These are phyloP conservation scores for Crossocerus cetratus DNA, from an alignment of 2,888 invertebrate species.

Conservation along the genomic window DNA sequence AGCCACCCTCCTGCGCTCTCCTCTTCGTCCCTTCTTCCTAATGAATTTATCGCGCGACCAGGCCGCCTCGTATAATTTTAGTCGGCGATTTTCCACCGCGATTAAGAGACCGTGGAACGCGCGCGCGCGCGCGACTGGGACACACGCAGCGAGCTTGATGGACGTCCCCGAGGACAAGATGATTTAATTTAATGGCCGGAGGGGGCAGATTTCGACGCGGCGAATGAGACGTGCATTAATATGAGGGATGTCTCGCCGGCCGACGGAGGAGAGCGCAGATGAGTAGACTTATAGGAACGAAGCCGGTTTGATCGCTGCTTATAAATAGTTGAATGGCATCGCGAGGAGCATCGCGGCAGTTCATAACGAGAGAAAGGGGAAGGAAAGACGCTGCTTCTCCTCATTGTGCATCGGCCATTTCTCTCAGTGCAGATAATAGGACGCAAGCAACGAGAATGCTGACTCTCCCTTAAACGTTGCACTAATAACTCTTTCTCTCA, in stretches of 20 bases:
- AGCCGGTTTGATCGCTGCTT: constrained; percentile 32
- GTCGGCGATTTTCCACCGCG: neutral
- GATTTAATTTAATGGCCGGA: too few relatives aligned
- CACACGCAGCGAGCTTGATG: too few relatives aligned
- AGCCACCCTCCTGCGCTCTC: too few relatives aligned
- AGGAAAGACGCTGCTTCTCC: neutral
- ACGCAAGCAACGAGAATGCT: neutral
- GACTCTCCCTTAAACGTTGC: neutral
- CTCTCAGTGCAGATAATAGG: neutral
- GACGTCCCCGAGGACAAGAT: too few relatives aligned
- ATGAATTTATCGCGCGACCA: constrained; percentile 5
- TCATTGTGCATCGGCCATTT: neutral
- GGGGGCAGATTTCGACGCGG: too few relatives aligned
- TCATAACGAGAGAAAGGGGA: constrained; percentile 9
- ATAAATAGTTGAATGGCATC: constrained; percentile 10
- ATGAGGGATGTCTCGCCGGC: neutral
- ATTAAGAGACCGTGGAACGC: too few relatives aligned
- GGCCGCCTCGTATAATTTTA: constrained; percentile 33
- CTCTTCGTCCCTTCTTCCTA: too few relatives aligned
- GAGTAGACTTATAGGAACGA: constrained; percentile 9
- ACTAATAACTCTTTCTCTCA: neutral
- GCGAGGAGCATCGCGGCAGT: constrained; percentile 16
- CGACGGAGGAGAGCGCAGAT: neutral
- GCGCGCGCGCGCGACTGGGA: too few relatives aligned
- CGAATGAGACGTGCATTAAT: too few relatives aligned